Conservation (phyloP, 1,140 invertebrate genomes). For the Charaxes varanes region DNA sequence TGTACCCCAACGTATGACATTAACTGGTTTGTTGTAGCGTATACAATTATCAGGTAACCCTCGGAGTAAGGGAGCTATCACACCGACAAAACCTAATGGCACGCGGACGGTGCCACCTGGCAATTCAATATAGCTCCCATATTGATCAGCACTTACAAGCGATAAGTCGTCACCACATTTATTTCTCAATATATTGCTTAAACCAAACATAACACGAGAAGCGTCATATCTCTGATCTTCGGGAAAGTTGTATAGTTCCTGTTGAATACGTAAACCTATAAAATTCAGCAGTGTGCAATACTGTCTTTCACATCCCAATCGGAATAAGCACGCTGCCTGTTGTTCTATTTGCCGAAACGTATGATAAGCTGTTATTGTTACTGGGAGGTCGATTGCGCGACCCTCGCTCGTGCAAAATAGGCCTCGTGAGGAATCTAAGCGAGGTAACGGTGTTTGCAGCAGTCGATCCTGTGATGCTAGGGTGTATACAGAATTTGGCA, state of each 20-base stretch:
- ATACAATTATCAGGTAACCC: constrained; percentile 75
- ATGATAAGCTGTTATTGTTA: constrained; percentile 78
- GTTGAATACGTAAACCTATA: constrained; percentile 78
- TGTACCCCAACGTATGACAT: constrained; percentile 76
- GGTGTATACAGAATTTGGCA: constrained; percentile 79
- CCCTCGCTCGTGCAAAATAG: constrained; percentile 81
- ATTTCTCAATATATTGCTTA: constrained; percentile 76
- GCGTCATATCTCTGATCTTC: constrained; percentile 81
- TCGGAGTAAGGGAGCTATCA: constrained; percentile 77
- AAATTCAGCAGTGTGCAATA: constrained; percentile 79
- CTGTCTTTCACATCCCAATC: constrained; percentile 74
- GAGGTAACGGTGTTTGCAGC: constrained; percentile 70
- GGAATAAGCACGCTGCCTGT: constrained; percentile 77
- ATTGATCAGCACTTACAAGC: constrained; percentile 79
- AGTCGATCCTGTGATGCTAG: constrained; percentile 79
- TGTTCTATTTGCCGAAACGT: constrained; percentile 78
- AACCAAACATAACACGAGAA: constrained; percentile 78
- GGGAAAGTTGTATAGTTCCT: constrained; percentile 79
- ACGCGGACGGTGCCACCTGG: constrained; percentile 79
- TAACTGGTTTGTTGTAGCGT: constrained; percentile 78
- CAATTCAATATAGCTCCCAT: constrained; percentile 78
- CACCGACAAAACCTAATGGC: constrained; percentile 78
- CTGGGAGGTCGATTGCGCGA: constrained; percentile 76
- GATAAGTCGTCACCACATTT: constrained; percentile 78
- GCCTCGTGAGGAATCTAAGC: constrained; percentile 68